phyloP scores from a whole-genome alignment of 2,797 vertebrate species.

The Pristis pectinata region DNA sequence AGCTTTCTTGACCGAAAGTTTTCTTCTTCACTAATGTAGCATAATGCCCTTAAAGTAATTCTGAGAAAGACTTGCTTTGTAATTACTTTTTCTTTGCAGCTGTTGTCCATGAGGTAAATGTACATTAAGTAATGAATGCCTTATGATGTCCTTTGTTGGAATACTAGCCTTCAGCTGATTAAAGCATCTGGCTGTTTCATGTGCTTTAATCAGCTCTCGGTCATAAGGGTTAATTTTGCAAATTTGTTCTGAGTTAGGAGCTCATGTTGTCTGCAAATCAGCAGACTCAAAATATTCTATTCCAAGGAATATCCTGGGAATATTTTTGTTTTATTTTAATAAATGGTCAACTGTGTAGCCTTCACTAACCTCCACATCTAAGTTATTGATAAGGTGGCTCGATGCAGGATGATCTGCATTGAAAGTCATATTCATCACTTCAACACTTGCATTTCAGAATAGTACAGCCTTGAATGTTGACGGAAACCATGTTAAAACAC shows the following conservation, averaged over 20 bases:
- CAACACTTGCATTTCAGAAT: not conserved
- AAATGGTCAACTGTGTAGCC: not conserved
- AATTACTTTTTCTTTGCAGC: not conserved
- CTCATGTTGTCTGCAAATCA: not conserved
- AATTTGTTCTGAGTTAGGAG: not conserved
- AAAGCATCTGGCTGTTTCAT: not conserved
- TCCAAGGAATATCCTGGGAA: not conserved
- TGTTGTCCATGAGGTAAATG: not conserved
- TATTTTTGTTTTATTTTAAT: slow-evolving; percentile 7
- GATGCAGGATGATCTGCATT: not conserved
- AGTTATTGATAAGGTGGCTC: not conserved
- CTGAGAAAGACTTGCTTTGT: not conserved
- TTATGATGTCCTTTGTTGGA: not conserved
- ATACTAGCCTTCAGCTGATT: not conserved
- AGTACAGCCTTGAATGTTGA: not conserved
- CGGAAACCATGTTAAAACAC: not conserved
- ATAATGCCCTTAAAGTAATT: not conserved
- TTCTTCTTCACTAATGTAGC: not conserved
- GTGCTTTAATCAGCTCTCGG: not conserved
- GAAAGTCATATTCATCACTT: not conserved
- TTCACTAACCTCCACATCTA: not conserved
- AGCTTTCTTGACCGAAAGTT: not conserved
- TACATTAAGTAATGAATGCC: not conserved
- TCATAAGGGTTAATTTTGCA: not conserved
- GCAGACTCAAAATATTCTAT: not conserved